Evolutionary conservation across 2,888 invertebrate genomes (phyloP), one percentile per base, ranked within the genome.

Genomic region (Drosophila pseudotakahashii): DNA sequence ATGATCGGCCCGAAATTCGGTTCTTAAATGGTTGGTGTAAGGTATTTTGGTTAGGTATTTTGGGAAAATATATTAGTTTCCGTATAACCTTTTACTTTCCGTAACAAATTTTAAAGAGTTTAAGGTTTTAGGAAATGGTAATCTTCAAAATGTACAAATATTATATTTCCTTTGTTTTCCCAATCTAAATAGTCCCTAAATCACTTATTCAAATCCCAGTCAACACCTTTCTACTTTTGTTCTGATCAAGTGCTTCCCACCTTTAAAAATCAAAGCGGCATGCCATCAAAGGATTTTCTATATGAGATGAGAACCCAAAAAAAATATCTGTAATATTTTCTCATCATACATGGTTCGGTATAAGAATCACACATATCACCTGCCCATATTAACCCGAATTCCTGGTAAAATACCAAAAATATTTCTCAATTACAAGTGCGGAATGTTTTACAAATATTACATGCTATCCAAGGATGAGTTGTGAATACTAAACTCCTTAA

Each of bases 331-430:
- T 79, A 76, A 79, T 79, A 71, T 73, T 63, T 63, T 73, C 59
- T 19, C 50, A 68, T 69, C 70, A 39, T 16, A 57, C 23, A 48
- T 19, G 19, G 19, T 37, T 19, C 30, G 16, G 16, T 50, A 50
- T 44, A 2, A 34, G 30, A 47, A 34, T 37, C 39, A 63, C 34
- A 55, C 51, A 59, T 34, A 72, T 81, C 80, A 85, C 85, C 85
- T 84, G 80, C 67, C 60, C 58, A 63, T 84, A 76, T 75, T 39
- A 63, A 64, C 54, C 57, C 67, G 73, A 82, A 77, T 86, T 86
- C 84, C 78, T 60, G 63, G 87, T 83, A 86, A 80, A 83, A 64
- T 36, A 57, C 50, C 44, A 48, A 42, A 66, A 57, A 47, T 63
- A 52, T 61, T 83, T 78, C 81, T 72, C 79, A 84, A 72, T 78